phyloP scores from a whole-genome alignment of 2,888 invertebrate genomes.

The Gisinianus flammeolus region DNA sequence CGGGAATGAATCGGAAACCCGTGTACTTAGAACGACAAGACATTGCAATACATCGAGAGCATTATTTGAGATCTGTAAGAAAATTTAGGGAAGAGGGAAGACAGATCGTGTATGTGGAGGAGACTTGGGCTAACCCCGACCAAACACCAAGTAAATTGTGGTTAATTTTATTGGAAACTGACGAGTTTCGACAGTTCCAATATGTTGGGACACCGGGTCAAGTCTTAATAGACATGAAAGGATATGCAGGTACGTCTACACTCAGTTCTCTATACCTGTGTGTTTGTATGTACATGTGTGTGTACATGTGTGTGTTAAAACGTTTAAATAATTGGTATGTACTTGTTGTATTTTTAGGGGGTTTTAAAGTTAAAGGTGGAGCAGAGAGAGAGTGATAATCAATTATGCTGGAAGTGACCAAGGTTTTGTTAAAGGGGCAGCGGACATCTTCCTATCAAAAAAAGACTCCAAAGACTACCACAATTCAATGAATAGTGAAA shows the following conservation, averaged over 20 bases:
- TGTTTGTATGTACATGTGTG: background rate
- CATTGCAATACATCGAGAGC: background rate
- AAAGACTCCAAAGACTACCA: conserved; percentile 35
- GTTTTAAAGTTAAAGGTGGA: conserved; percentile 25
- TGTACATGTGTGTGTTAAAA: background rate
- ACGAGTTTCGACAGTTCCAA: conserved; percentile 4
- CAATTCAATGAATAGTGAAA: conserved; percentile 18
- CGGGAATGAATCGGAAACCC: background rate
- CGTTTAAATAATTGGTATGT: background rate
- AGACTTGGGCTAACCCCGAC: conserved; percentile 21
- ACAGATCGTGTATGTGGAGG: background rate
- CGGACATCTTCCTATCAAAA: conserved; percentile 25
- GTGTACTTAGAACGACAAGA: conserved; percentile 13
- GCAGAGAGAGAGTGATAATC: conserved; percentile 28
- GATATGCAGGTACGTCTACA: background rate
- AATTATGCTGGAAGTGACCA: conserved; percentile 24
- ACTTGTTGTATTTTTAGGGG: conserved; percentile 10
- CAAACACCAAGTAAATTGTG: background rate
- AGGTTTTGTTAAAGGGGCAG: conserved; percentile 31
- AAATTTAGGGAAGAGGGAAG: background rate
- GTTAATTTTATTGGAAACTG: background rate
- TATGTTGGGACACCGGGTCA: background rate
- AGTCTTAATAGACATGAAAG: background rate
- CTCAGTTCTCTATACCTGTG: background rate
- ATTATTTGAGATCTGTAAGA: background rate